Evolutionary conservation across 2,888 invertebrate species (phyloP).

Genomic region (Smittia sp.): DNA sequence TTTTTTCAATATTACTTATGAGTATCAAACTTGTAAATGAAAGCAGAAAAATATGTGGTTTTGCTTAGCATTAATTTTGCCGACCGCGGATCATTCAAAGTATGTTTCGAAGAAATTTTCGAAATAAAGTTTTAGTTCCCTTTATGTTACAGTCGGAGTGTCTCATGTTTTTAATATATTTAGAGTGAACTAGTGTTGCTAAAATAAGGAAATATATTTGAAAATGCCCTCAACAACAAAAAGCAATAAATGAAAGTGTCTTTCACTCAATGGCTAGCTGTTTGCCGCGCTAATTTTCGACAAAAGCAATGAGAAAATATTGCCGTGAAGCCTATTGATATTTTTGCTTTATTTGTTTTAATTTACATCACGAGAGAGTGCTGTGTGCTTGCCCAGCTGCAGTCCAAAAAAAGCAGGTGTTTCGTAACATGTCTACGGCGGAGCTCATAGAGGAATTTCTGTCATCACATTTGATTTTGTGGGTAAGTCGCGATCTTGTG

Average conservation of each 20-base stretch:
- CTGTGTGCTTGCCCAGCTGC: not conserved
- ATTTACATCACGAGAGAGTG: conserved; percentile 11
- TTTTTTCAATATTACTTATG: too few relatives aligned
- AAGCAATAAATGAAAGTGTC: not conserved
- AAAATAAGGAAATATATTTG: not conserved
- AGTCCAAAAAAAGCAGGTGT: conserved; percentile 16
- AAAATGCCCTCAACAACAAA: not conserved
- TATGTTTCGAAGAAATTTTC: too few relatives aligned
- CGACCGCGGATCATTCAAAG: too few relatives aligned
- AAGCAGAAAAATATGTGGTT: too few relatives aligned
- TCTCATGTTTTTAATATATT: not conserved
- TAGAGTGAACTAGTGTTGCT: not conserved
- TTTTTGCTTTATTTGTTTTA: conserved; percentile 34
- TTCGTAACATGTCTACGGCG: conserved; percentile 32
- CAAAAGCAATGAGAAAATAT: not conserved
- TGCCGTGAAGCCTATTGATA: not conserved
- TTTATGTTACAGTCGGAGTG: not conserved
- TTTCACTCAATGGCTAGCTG: not conserved
- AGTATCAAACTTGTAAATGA: too few relatives aligned
- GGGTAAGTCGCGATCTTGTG: conserved; percentile 18
- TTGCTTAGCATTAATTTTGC: too few relatives aligned
- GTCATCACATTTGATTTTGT: conserved; percentile 29
- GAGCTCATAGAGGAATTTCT: conserved; percentile 35
- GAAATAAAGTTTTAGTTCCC: too few relatives aligned
- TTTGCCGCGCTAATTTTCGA: not conserved